Evolutionary conservation across 2,888 invertebrate species (phyloP).

Genomic region (Athrips mouffetella): DNA sequence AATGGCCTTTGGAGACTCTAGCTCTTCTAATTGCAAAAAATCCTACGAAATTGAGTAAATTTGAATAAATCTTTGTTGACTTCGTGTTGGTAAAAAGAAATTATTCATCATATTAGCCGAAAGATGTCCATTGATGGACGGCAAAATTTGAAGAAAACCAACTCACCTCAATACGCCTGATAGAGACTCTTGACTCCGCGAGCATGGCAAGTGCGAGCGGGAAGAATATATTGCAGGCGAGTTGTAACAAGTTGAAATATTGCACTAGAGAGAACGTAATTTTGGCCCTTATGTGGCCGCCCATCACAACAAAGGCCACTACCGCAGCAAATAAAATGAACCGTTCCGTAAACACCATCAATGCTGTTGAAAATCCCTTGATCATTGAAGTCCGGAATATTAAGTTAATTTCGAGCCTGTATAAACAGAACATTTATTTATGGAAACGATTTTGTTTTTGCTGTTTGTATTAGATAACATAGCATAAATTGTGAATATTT

Average conservation of each 20-base stretch:
- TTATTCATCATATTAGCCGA: too few species aligned
- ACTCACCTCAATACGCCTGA: constrained; percentile 79
- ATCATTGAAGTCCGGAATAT: constrained; percentile 82
- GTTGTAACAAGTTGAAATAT: constrained; percentile 85
- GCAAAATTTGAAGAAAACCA: background rate
- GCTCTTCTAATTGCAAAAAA: constrained; percentile 64
- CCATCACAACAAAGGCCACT: constrained; percentile 84
- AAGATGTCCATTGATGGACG: too few species aligned
- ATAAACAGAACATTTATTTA: constrained; percentile 22
- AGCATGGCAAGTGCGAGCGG: constrained; percentile 79
- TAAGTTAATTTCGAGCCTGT: constrained; percentile 83
- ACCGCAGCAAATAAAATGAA: constrained; percentile 89
- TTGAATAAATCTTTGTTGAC: constrained; percentile 3
- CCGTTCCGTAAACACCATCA: constrained; percentile 89
- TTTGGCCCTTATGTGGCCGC: constrained; percentile 78
- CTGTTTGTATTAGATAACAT: background rate
- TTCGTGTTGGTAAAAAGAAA: too few species aligned
- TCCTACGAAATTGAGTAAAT: constrained; percentile 37
- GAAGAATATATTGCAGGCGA: constrained; percentile 81
- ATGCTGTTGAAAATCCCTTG: constrained; percentile 80
- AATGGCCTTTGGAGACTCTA: constrained; percentile 40
- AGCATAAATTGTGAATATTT: constrained; percentile 6
- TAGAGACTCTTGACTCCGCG: constrained; percentile 81
- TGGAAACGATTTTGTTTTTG: too few species aligned
- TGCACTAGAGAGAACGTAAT: constrained; percentile 88